Base-by-base conservation (phyloP, 2,888 invertebrate genomes). In the Caenorhabditis angaria region DNA sequence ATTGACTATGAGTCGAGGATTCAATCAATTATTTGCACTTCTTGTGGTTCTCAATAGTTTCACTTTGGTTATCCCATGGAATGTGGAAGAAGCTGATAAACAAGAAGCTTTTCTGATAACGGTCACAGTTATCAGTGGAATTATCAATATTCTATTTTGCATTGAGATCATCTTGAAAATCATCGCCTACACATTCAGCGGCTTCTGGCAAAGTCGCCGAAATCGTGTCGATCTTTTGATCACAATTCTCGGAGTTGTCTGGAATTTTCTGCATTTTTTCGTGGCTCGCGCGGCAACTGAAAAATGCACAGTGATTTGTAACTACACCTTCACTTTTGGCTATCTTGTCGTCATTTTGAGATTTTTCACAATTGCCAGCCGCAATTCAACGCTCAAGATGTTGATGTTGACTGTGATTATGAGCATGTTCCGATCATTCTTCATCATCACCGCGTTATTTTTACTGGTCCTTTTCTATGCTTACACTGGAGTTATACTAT, bases 381-480 rank as follows among this genome's bases (percentile, higher is more conserved):
- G 86, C 10, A 84, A 91, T 89, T 90, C 97, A 10, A 99, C 99
- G 0, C 90, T 97, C 80, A 99, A 99, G 91, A 99, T 99, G 99
- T 90, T 99, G 82, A 99, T 99, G 97, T 90, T 97, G 85, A 99
- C 99, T 0, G 99, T 99, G 51, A 96, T 97, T 47, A 97, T 99
- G 81, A 97, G 97, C 59, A 97, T 99, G 76, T 96, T 97, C 91
- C 97, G 99, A 90, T 95, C 95, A 88, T 97, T 99, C 90, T 99
- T 99, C 91, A 90, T 90, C 83, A 99, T 99, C 85, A 96, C 97
- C 89, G 99, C 97, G 81, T 80, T 87, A 77, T 86, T 83, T 29
- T 74, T 99, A 27, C 91, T 99, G 64, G 97, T 99, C 73, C 94
- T 99, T 88, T 97, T 97, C 89, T 99, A 99, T 88, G 99, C 99